Evolutionary conservation across 2,113 vertebrate genomes (phyloP), one percentile per base, ranked within the genome.

Genomic region (Erpornis zantholeuca): DNA sequence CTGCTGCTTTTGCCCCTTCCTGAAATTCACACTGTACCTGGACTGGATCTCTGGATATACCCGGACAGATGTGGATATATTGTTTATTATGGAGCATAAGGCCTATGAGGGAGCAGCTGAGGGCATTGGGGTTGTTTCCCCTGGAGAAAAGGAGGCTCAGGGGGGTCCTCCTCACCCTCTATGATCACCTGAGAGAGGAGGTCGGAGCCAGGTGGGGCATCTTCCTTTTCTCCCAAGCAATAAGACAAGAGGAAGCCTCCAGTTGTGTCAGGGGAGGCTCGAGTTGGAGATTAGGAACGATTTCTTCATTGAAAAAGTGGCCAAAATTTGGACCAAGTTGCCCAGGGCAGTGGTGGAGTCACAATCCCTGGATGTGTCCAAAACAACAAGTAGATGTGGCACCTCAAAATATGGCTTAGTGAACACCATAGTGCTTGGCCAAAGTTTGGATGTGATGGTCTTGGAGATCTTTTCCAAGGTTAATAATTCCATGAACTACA

Each of bases 141-240:
- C 52, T 59, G 31, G 27, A 44, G 44, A 36, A 72, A 45, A 88
- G 33, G 60, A 81, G 60, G 52, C 15, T 59, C 19, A 10, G 33
- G 35, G 8, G 21, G 15, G 4, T 33, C 27, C 28, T 45, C 28
- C 7, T 44, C 23, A 38, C 52, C 29, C 45, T 45, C 77, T n/a
- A 3, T 7, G 21, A 14, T 6, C 40, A 13, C 45, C 53, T 60
- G n/a, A 40, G 68, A 40, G 68, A 53, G 23, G 38, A 24, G 23
- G 6, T 0, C 31, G 40, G 47, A 47, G n/a, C 14, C 54, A 68
- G 17, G 6, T 29, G 28, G 13, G 9, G 14, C 7, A 50, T 18
- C 5, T 2, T 2, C 16, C 20, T 59, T 13, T 52, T 16, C 23
- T 88, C 28, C 24, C 53, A 29, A 14, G 45, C 0, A 0, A 22